Percentiles rank a stretch among this genome's conserved stretches.
phyloP scores from a whole-genome alignment of 2,797 vertebrate genomes.

The Argya squamiceps region DNA sequence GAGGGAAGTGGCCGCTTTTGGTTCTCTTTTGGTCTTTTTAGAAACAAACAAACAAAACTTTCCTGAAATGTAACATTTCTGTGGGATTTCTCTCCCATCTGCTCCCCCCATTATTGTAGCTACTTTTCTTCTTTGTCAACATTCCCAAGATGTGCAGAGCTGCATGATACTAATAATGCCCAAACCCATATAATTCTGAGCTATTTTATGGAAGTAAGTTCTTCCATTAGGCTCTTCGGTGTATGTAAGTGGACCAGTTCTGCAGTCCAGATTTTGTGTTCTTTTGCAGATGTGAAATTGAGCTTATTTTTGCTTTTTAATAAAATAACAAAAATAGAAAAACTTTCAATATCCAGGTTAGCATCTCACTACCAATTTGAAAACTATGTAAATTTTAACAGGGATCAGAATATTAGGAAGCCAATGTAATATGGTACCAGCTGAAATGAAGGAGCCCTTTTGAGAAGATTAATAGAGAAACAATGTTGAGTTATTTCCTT shows the following conservation, averaged over 20 bases:
- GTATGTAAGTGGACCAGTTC: background rate
- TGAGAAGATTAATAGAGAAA: background rate
- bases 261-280: background rate
- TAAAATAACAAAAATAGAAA: background rate
- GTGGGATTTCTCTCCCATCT: background rate
- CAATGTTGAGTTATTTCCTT: background rate
- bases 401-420: background rate
- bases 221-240: background rate
- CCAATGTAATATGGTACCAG: background rate
- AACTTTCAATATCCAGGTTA: background rate
- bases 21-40: background rate
- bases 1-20: background rate
- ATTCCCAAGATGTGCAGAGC: background rate
- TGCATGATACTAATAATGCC: background rate
- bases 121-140: background rate
- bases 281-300: background rate
- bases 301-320: background rate
- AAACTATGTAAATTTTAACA: background rate
- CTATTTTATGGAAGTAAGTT: background rate
- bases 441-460: background rate
- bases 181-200: background rate
- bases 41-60: background rate
- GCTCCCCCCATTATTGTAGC: rapidly evolving
- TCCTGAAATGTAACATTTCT: background rate
- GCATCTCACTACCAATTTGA: background rate